phyloP scores from a whole-genome alignment of 2,797 vertebrate genomes.

The Selene dorsalis region DNA sequence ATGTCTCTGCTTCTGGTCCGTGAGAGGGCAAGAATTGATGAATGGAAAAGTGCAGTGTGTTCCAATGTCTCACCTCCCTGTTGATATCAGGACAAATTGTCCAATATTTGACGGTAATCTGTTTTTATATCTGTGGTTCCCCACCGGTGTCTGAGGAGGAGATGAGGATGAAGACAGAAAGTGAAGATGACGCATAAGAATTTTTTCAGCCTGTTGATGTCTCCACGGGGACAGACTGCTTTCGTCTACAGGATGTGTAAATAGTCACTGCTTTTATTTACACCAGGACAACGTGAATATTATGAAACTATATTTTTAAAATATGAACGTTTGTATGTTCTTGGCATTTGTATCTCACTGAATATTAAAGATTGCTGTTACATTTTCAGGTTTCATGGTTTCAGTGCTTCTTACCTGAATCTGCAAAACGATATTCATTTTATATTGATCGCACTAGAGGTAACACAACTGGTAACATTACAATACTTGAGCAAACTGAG shows the following conservation, averaged over 20 bases:
- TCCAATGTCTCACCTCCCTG: slow-evolving; percentile 50
- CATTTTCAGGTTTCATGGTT: slow-evolving; percentile 43
- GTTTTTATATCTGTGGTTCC: slow-evolving; percentile 51
- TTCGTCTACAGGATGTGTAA: slow-evolving; percentile 60
- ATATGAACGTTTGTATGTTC: slow-evolving; percentile 51
- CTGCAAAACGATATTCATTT: slow-evolving; percentile 10
- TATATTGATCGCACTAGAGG: background rate
- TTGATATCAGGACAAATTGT: slow-evolving; percentile 57
- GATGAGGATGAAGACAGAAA: slow-evolving; percentile 6
- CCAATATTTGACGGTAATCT: slow-evolving; percentile 47
- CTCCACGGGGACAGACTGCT: background rate
- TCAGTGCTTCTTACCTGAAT: slow-evolving; percentile 22
- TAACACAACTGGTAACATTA: too few relatives aligned
- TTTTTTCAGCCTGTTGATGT: slow-evolving; percentile 11
- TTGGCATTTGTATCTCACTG: slow-evolving; percentile 41
- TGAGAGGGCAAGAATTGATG: slow-evolving; percentile 44
- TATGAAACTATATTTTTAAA: slow-evolving; percentile 65
- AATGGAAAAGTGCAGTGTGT: slow-evolving; percentile 44
- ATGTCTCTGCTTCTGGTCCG: slow-evolving; percentile 53
- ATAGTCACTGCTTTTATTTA: slow-evolving; percentile 63
- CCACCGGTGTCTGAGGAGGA: background rate
- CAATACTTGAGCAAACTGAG: background rate
- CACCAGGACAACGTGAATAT: slow-evolving; percentile 29
- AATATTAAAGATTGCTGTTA: slow-evolving; percentile 66
- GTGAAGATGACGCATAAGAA: slow-evolving; percentile 7